Base-by-base conservation (phyloP, 2,888 invertebrate genomes). In the Choreutis nemorana region DNA sequence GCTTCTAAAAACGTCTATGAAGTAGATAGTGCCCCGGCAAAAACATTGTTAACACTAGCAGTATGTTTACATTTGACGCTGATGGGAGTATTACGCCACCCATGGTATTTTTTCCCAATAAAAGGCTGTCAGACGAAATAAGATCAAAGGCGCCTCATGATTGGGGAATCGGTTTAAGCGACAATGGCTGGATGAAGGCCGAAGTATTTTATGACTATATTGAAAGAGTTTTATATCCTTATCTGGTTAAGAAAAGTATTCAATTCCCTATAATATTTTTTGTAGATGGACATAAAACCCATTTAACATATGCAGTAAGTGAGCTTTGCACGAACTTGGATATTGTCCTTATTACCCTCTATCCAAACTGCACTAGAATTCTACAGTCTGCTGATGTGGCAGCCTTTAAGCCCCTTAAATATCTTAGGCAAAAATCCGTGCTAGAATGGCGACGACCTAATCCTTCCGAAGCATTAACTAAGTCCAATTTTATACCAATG, bases 161-260 rank as follows among this genome's bases (percentile, higher is more conserved):
- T 14, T 65, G 61, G 63, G 55, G 60, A 2, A 42, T 63, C 9
- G 63, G 59, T 1, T 31, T 44, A 4, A 53, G 50, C 16, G 58
- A 62, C 6, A 55, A 44, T 29, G 65, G 65, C 3, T 65, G 62
- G 63, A 68, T 65, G 64, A 61, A 52, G 13, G 27, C 49, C 1
- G 58, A 61, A 22, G 14, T 58, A 6, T 67, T 68, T 37, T 49
- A 45, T 32, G 56, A 63, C 28, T 68, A 63, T 31, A 51, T 62
- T 13, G 39, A 45, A 13, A 55, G 49, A 34, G 40, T 54, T 4
- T 37, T 55, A 9, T 33, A 55, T 40, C 51, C 52, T 4, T 37
- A 42, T 32, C 33, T 61, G 1, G 7, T 34, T 3, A 33, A 33
- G 45, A 46, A 5, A 40, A 34, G 36, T 2, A 35, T 40, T 30